Base-by-base conservation (phyloP, 2,888 invertebrate species). In the Parasteatoda lunata region DNA sequence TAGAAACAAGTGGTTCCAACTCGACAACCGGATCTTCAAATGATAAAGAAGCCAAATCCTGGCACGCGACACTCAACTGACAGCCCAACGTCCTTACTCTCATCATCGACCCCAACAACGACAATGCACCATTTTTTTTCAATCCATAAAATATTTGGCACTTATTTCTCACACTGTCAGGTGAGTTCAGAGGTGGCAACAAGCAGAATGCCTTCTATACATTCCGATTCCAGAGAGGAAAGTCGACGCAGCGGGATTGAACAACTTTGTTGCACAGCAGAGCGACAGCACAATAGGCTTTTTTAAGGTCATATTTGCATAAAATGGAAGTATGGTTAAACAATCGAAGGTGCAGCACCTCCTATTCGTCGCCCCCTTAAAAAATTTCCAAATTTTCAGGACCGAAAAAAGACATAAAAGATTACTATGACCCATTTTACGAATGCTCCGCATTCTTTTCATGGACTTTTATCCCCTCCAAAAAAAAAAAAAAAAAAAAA, bases 251-350 rank as follows among this genome's bases (percentile, higher is more conserved):
- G n/a, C 59, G n/a, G 59, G 59, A 13, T 13, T 9, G 59, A 59
- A 59, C n/a, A n/a, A 9, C n/a, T 7, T 13, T 4, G 59, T 59
- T 59, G 59, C 59, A 59, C n/a, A 59, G 59, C 59, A 59, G 59
- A 59, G 59, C 59, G 59, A 59, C 59, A 59, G 59, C 59, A 59
- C 59, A 59, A 59, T 59, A n/a, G 59, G n/a, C n/a, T 59, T 59
- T 59, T n/a, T n/a, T 59, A 13, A 13, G 11, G n/a, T 59, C n/a
- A 13, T 59, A 59, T 59, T 59, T 59, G 59, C 59, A n/a, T 8
- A n/a, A 59, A 59, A 13, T 59, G 59, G 59, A 30, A 13, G 59
- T 11, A 59, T 59, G 9, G 4, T n/a, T 3, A 59, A n/a, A 59
- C 59, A 59, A 59, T 59, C 59, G 59, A 59, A n/a, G 59, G 59